A percentile compares a stretch with the other conserved stretches of the same genome.
These are phyloP conservation scores for Apis florea DNA, from an alignment of 1,140 invertebrate genomes.

Conservation along the genomic window DNA sequence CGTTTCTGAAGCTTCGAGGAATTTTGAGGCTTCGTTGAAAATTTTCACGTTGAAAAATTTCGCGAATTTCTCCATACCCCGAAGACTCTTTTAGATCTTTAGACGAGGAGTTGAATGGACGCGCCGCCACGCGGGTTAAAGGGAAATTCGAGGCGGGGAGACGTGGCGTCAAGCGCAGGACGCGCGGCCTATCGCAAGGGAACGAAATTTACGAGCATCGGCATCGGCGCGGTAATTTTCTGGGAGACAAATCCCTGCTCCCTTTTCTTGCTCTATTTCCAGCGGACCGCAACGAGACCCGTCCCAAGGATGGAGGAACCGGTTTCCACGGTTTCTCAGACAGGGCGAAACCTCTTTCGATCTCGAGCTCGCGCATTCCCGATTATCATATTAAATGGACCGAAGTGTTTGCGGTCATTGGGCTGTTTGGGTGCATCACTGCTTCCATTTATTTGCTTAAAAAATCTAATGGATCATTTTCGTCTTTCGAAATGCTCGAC, in stretches of 20 bases:
- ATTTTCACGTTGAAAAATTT: too few species aligned
- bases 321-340: constrained; percentile 62
- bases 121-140: background rate
- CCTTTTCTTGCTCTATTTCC: constrained; percentile 30
- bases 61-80: too few species aligned
- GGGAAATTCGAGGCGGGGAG: background rate
- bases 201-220: constrained; percentile 31
- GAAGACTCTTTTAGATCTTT: too few species aligned
- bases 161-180: background rate
- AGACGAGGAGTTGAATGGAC: background rate
- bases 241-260: constrained; percentile 57
- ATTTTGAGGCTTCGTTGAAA: too few species aligned
- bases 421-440: constrained; percentile 45
- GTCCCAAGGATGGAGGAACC: constrained; percentile 59
- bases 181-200: background rate
- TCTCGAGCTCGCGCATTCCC: constrained; percentile 46
- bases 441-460: constrained; percentile 26
- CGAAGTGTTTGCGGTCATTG: constrained; percentile 67
- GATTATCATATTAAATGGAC: constrained; percentile 73
- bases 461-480: too few species aligned
- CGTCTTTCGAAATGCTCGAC: background rate
- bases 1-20: too few species aligned
- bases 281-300: background rate
- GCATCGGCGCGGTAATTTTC: constrained; percentile 55
- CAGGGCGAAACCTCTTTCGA: constrained; percentile 48